These are phyloP conservation scores for Neocrepidodera transversa DNA, from an alignment of 2,888 invertebrate genomes.

Conservation along the genomic window DNA sequence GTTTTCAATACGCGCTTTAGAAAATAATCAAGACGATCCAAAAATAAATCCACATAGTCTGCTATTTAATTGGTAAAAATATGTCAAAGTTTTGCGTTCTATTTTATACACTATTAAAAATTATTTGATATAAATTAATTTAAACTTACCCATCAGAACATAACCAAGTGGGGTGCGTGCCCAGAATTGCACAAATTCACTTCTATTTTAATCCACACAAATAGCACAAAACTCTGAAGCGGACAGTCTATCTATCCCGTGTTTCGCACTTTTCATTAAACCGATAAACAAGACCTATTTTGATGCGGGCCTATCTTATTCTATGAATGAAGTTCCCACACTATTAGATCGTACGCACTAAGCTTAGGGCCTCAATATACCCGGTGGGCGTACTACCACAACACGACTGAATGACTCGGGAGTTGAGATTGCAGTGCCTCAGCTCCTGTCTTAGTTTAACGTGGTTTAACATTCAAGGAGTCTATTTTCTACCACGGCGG, in stretches of 20 bases:
- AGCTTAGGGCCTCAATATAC: background rate
- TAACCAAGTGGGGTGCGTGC: conserved; percentile 22
- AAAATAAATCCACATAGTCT: conserved; percentile 8
- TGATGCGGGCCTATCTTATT: conserved; percentile 29
- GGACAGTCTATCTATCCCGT: background rate
- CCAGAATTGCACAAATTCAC: conserved; percentile 34
- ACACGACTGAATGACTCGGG: conserved; percentile 9
- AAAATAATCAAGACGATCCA: conserved; percentile 9
- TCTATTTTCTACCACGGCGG: conserved; percentile 25
- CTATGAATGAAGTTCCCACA: conserved; percentile 23
- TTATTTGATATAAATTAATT: background rate
- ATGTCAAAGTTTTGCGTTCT: background rate
- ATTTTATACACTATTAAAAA: background rate
- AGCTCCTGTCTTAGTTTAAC: conserved; percentile 9
- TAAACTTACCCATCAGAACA: conserved; percentile 18
- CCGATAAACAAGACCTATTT: conserved; percentile 24
- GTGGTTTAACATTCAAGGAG: conserved; percentile 16
- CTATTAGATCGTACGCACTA: conserved; percentile 9
- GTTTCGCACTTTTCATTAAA: conserved; percentile 21
- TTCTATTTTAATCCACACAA: conserved; percentile 35
- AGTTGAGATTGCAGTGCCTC: conserved; percentile 10
- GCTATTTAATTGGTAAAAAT: background rate
- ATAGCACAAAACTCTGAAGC: background rate
- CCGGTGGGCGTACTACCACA: conserved; percentile 5
- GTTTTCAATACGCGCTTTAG: background rate